Base-by-base conservation (phyloP, 23 tunicate species). In the Ciona savignyi region DNA sequence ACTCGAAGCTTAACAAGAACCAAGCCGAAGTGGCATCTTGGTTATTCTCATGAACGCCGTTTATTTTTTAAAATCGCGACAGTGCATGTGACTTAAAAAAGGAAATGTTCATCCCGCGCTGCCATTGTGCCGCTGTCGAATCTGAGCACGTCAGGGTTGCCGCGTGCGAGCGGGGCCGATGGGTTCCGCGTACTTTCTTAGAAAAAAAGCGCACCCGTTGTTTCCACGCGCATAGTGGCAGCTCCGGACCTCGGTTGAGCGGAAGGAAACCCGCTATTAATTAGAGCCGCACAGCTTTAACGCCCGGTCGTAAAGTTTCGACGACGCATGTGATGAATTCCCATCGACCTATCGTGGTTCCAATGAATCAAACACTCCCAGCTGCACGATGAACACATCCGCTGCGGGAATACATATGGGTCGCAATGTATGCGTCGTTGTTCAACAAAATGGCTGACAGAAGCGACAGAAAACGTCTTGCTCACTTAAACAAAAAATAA, bases 241-340 rank as follows among this genome's bases (percentile, higher is more conserved):
- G 77, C 64, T 27, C 49, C 51, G 73, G 56, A 42, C 56, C 15
- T 42, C 15, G 15, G 9, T 42, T 3, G 30, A 26, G 4, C 65
- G 77, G 77, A 72, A 72, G 77, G 77, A 72, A 72, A 72, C 15
- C 77, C 65, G 77, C 77, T 56, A 72, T 72, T 72, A 72, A 72
- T 72, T 72, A 72, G 65, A 26, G 30, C 33, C 27, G 65, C 32
- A 21, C n/a, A 4, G 28, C 22, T 64, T 64, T 25, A 42, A 42
- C 15, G 56, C 56, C 15, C 56, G 11, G 56, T 42, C 56, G 56
- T 42, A 42, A 42, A 42, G 15, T 42, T 42, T 42, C 56, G 56
- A 15, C 56, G 56, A 42, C 56, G 56, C 56, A 42, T 15, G 56
- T 42, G 56, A 42, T 42, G 56, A 42, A 42, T 42, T 42, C 56